Conservation (phyloP, 2,888 invertebrate genomes). For the Ophioninae sp. region DNA sequence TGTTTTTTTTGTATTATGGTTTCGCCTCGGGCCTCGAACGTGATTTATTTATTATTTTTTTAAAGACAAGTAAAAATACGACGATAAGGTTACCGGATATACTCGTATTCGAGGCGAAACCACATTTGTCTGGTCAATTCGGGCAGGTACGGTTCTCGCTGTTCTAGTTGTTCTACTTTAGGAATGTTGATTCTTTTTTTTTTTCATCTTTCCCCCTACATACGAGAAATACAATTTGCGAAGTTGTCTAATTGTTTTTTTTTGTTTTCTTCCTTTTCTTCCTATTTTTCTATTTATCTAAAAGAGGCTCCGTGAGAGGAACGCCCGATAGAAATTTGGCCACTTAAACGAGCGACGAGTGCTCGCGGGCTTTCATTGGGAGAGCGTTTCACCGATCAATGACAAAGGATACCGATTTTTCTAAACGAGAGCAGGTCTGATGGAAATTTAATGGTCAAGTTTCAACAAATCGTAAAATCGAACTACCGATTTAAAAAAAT, state of each 20-base stretch:
- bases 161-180: constrained; percentile 70
- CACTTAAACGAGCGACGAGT: constrained; percentile 33
- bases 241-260: constrained; percentile 59
- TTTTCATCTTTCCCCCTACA: constrained; percentile 38
- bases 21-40: constrained; percentile 42
- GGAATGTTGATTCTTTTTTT: constrained; percentile 52
- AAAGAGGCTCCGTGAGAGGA: constrained; percentile 16
- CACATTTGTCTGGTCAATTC: constrained; percentile 71
- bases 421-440: not conserved
- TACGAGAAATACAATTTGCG: constrained; percentile 64
- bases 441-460: not conserved
- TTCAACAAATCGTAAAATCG: not conserved
- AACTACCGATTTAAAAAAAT: no score
- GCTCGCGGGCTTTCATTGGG: not conserved
- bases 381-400: constrained; percentile 13
- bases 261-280: constrained; percentile 7
- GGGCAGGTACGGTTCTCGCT: constrained; percentile 76
- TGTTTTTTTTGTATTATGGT: constrained; percentile 53
- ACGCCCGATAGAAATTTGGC: constrained; percentile 9
- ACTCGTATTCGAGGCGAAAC: constrained; percentile 68
- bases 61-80: constrained; percentile 44
- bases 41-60: constrained; percentile 20
- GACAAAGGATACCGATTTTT: not conserved
- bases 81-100: constrained; percentile 50
- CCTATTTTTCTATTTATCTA: constrained; percentile 29